phyloP scores from a whole-genome alignment of 1,140 invertebrate genomes.

The Acromyrmex heyeri region DNA sequence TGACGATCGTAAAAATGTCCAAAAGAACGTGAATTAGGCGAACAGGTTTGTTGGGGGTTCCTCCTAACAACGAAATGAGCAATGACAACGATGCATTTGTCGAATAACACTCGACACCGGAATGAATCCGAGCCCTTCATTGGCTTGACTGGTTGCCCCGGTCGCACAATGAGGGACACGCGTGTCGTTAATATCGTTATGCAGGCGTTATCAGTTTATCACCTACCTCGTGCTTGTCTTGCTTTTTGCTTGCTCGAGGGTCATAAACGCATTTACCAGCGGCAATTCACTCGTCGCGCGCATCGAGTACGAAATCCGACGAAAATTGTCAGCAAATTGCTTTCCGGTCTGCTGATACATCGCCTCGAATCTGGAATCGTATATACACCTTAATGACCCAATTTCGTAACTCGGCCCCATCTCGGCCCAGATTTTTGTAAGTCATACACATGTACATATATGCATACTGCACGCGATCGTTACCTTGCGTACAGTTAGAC shows the following conservation, averaged over 20 bases:
- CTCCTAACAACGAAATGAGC: slow-evolving; percentile 5
- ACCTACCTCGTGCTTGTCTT: slow-evolving; percentile 39
- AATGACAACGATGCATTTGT: background rate
- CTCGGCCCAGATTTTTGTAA: slow-evolving; percentile 8
- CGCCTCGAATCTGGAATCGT: slow-evolving; percentile 5
- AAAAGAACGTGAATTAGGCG: background rate
- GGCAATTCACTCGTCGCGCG: slow-evolving; percentile 47
- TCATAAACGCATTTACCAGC: slow-evolving; percentile 57
- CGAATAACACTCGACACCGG: slow-evolving; percentile 25
- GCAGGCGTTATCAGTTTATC: slow-evolving; percentile 71
- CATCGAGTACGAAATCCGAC: slow-evolving; percentile 19
- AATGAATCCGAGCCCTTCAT: slow-evolving; percentile 40
- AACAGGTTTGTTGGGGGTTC: background rate
- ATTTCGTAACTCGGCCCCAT: slow-evolving; percentile 5
- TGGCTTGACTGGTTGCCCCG: slow-evolving; percentile 8
- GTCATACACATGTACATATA: too few species aligned
- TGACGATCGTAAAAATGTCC: background rate
- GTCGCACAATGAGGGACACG: slow-evolving; percentile 33
- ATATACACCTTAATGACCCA: slow-evolving; percentile 20
- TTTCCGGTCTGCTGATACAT: slow-evolving; percentile 35
- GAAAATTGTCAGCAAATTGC: slow-evolving; percentile 59
- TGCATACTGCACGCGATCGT: background rate
- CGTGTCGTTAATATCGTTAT: slow-evolving; percentile 58
- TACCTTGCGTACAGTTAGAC: background rate
- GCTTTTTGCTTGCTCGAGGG: slow-evolving; percentile 25